Evolutionary conservation across 2,888 invertebrate species (phyloP).

Genomic region (Petrolisthes cinctipes): DNA sequence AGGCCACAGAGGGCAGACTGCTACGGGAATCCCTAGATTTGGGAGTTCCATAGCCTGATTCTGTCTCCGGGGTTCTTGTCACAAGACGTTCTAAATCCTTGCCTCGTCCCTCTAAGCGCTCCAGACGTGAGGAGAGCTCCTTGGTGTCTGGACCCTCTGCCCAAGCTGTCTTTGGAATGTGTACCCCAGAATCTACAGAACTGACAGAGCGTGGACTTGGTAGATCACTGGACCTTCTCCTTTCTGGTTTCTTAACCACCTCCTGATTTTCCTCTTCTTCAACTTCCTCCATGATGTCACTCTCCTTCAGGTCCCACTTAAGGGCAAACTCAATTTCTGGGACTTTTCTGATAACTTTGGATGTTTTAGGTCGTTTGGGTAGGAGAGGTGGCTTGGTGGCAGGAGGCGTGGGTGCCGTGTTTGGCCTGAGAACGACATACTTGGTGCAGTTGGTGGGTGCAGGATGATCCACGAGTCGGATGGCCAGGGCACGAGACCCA

Average conservation of each 20-base stretch:
- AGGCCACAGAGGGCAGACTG: constrained; percentile 51
- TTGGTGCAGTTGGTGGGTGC: constrained; percentile 85
- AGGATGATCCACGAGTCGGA: constrained; percentile 67
- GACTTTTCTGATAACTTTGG: constrained; percentile 56
- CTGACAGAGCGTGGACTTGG: constrained; percentile 55
- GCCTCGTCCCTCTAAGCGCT: constrained; percentile 39
- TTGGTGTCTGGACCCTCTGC: constrained; percentile 56
- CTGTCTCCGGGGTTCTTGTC: constrained; percentile 29
- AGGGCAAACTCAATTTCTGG: constrained; percentile 64
- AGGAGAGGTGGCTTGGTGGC: constrained; percentile 57
- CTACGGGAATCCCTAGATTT: constrained; percentile 32
- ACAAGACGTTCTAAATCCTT: not conserved
- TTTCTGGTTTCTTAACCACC: constrained; percentile 24
- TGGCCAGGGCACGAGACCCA: constrained; percentile 75
- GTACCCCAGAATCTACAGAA: constrained; percentile 61
- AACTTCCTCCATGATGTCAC: constrained; percentile 40
- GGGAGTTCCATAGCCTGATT: constrained; percentile 62
- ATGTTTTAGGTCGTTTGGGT: constrained; percentile 58
- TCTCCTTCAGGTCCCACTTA: constrained; percentile 61
- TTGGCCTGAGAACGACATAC: constrained; percentile 77
- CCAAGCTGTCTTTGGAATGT: constrained; percentile 59
- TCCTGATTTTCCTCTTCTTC: constrained; percentile 47
- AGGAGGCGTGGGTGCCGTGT: constrained; percentile 69
- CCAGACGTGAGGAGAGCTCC: constrained; percentile 48
- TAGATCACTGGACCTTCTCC: constrained; percentile 32